These are phyloP conservation scores for Aporophyla nigra DNA, from an alignment of 2,888 invertebrate species.

Conservation along the genomic window DNA sequence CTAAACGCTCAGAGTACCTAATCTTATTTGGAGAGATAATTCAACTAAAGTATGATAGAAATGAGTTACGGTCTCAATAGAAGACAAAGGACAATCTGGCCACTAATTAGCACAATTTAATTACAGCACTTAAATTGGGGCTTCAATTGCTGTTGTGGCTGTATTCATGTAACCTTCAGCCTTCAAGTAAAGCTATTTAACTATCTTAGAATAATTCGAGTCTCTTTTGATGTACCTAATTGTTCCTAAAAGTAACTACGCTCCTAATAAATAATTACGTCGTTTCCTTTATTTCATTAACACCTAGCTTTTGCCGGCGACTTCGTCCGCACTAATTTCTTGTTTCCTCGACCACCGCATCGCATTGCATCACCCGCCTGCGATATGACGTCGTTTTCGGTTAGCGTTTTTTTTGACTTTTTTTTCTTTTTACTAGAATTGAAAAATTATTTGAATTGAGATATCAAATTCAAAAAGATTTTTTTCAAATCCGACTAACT, in stretches of 20 bases:
- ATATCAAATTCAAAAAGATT: too few species aligned
- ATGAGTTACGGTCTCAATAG: conserved; percentile 9
- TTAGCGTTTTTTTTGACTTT: too few species aligned
- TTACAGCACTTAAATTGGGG: conserved; percentile 12
- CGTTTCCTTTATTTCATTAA: neutral
- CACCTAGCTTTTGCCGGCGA: too few species aligned
- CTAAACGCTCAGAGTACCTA: neutral
- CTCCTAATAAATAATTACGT: neutral
- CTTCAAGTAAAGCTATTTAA: neutral
- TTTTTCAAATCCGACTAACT: too few species aligned
- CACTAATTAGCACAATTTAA: conserved; percentile 28
- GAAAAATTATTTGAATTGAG: too few species aligned
- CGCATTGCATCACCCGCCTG: too few species aligned
- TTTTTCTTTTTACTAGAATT: too few species aligned
- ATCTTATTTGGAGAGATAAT: neutral
- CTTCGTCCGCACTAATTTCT: too few species aligned
- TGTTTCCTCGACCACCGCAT: too few species aligned
- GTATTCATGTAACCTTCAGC: neutral
- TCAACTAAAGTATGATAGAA: neutral
- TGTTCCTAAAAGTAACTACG: neutral
- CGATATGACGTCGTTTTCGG: too few species aligned
- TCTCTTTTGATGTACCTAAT: neutral
- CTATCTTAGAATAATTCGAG: neutral
- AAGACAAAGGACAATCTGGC: conserved; percentile 7
- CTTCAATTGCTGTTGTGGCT: neutral